These are phyloP conservation scores for Drosophila silvestris DNA, from an alignment of 2,888 invertebrate species.

Conservation along the genomic window DNA sequence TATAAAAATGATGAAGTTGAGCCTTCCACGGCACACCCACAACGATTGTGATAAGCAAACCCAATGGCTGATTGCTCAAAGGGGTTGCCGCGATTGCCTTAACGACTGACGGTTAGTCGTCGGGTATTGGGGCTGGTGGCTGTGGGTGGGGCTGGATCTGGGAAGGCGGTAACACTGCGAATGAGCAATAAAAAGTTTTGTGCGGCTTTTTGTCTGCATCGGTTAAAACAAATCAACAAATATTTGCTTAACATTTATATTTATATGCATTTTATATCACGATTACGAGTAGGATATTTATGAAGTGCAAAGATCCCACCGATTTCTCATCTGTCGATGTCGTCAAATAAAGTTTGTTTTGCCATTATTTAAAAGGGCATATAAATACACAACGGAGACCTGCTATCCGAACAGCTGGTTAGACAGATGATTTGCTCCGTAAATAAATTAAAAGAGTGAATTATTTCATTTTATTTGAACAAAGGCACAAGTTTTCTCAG, in stretches of 20 bases:
- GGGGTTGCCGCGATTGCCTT: constrained; percentile 46
- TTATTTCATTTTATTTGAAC: background rate
- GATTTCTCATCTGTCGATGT: background rate
- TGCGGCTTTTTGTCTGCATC: constrained; percentile 51
- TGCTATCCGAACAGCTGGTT: background rate
- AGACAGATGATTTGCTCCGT: background rate
- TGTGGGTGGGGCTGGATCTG: background rate
- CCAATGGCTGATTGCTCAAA: constrained; percentile 35
- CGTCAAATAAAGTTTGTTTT: constrained; percentile 19
- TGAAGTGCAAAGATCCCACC: constrained; percentile 21
- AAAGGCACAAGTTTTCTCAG: background rate
- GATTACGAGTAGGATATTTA: constrained; percentile 37
- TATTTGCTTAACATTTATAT: constrained; percentile 61
- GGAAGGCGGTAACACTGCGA: constrained; percentile 16
- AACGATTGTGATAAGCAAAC: constrained; percentile 56
- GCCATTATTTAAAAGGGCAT: background rate
- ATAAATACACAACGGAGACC: constrained; percentile 20
- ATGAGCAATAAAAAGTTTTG: constrained; percentile 67
- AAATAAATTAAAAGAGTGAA: background rate
- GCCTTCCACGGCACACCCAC: constrained; percentile 20
- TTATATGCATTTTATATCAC: constrained; percentile 56
- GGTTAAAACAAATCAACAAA: constrained; percentile 71
- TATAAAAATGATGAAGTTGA: constrained; percentile 61
- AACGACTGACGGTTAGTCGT: constrained; percentile 1
- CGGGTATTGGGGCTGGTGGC: background rate